These are phyloP conservation scores for Odobenus rosmarus DNA, from an alignment of 2,113 vertebrate genomes.

Conservation along the genomic window DNA sequence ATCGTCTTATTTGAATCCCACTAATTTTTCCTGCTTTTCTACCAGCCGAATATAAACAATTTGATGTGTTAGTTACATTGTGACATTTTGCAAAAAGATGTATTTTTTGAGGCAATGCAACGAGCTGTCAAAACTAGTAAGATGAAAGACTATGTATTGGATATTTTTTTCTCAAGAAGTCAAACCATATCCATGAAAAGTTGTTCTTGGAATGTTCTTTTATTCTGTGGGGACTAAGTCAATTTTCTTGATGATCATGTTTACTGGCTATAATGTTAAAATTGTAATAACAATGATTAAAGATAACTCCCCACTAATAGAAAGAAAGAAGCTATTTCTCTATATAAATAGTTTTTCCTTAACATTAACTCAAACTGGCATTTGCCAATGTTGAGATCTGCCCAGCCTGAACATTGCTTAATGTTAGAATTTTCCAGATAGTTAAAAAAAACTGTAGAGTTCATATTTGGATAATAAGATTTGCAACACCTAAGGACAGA, in stretches of 20 bases:
- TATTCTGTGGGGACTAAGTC: slow-evolving; percentile 2
- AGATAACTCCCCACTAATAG: slow-evolving; percentile 10
- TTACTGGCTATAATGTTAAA: slow-evolving; percentile 12
- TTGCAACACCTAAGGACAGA: neutral
- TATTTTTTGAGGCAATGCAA: neutral
- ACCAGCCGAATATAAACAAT: neutral
- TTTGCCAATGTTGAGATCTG: neutral
- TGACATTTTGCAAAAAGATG: neutral
- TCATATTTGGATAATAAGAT: neutral
- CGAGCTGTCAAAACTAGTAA: neutral
- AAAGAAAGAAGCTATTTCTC: slow-evolving; percentile 31
- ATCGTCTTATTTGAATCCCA: neutral
- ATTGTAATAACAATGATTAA: slow-evolving; percentile 39
- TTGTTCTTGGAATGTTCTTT: neutral
- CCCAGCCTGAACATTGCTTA: neutral
- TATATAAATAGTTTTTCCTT: slow-evolving; percentile 33
- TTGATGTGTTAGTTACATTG: neutral
- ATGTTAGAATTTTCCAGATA: slow-evolving; percentile 26
- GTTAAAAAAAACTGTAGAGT: neutral
- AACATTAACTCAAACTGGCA: slow-evolving; percentile 7
- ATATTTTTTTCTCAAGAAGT: neutral
- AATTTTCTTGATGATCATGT: neutral
- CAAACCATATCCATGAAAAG: neutral
- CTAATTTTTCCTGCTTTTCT: neutral
- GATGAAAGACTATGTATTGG: neutral